These are phyloP conservation scores for Tillus elongatus DNA, from an alignment of 2,888 invertebrate genomes.

Conservation along the genomic window DNA sequence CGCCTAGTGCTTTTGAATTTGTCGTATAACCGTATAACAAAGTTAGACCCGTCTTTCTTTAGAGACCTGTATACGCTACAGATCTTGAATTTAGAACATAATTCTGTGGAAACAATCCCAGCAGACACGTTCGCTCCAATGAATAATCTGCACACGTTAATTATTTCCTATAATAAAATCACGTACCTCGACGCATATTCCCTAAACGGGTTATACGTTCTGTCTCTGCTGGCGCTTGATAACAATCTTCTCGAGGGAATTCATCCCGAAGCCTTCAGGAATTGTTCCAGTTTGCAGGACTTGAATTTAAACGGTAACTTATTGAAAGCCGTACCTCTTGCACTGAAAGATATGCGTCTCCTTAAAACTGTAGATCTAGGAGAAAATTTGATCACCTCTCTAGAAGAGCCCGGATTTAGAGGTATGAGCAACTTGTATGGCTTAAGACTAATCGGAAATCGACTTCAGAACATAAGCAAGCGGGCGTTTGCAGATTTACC, in stretches of 20 bases:
- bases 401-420: slow-evolving; percentile 74
- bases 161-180: slow-evolving; percentile 78
- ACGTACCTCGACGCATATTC: slow-evolving; percentile 78
- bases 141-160: slow-evolving; percentile 84
- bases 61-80: slow-evolving; percentile 78
- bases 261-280: slow-evolving; percentile 80
- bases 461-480: slow-evolving; percentile 71
- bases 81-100: slow-evolving; percentile 76
- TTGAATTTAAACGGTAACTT: slow-evolving; percentile 83
- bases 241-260: slow-evolving; percentile 76
- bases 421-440: slow-evolving; percentile 81
- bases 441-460: slow-evolving; percentile 81
- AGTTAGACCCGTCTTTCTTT: slow-evolving; percentile 75
- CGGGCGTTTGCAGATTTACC: slow-evolving; percentile 71
- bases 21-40: slow-evolving; percentile 73
- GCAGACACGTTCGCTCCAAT: slow-evolving; percentile 84
- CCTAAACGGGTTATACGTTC: slow-evolving; percentile 77
- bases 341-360: slow-evolving; percentile 75
- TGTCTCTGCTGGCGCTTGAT: slow-evolving; percentile 76
- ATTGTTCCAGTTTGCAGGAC: slow-evolving; percentile 84
- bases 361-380: slow-evolving; percentile 83
- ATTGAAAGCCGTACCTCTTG: slow-evolving; percentile 69
- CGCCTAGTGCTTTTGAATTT: slow-evolving; percentile 79
- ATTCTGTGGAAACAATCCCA: slow-evolving; percentile 72
- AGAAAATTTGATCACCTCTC: slow-evolving; percentile 74